A percentile compares a stretch with the other conserved stretches of the same genome.
phyloP scores from a whole-genome alignment of 2,888 invertebrate genomes.

The Norana najaformis region DNA sequence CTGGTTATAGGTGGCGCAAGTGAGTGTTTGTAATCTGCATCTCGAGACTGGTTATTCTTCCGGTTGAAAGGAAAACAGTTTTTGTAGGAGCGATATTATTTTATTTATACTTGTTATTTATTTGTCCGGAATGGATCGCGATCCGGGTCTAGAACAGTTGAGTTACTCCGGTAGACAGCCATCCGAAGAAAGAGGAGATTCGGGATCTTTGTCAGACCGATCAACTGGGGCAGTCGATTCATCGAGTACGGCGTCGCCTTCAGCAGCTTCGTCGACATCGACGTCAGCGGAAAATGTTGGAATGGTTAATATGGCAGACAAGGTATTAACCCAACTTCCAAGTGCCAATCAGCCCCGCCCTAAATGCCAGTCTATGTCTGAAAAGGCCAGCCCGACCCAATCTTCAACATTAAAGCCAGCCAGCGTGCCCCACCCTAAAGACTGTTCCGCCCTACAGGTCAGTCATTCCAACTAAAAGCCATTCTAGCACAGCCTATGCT shows the following conservation, averaged over 20 bases:
- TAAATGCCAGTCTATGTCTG: neutral
- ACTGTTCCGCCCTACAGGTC: neutral
- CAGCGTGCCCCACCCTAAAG: neutral
- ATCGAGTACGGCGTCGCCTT: constrained; percentile 27
- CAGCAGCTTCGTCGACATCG: constrained; percentile 54
- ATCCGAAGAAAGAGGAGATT: neutral
- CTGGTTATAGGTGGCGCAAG: neutral
- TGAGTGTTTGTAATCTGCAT: neutral
- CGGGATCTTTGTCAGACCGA: neutral
- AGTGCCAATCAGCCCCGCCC: neutral
- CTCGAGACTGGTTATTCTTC: neutral
- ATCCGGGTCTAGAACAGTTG: constrained; percentile 4
- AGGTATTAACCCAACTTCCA: neutral
- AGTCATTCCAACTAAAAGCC: too few species aligned
- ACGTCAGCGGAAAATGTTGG: constrained; percentile 59
- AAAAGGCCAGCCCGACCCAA: neutral
- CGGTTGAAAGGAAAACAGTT: neutral
- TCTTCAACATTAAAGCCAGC: neutral
- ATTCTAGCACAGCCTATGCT: too few species aligned
- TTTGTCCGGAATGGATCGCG: neutral
- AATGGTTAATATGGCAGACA: constrained; percentile 16
- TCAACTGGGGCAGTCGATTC: neutral
- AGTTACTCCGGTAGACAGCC: neutral
- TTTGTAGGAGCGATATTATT: neutral
- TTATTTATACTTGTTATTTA: neutral